Evolutionary conservation across 2,797 vertebrate genomes (phyloP).

Genomic region (Podarcis siculus): DNA sequence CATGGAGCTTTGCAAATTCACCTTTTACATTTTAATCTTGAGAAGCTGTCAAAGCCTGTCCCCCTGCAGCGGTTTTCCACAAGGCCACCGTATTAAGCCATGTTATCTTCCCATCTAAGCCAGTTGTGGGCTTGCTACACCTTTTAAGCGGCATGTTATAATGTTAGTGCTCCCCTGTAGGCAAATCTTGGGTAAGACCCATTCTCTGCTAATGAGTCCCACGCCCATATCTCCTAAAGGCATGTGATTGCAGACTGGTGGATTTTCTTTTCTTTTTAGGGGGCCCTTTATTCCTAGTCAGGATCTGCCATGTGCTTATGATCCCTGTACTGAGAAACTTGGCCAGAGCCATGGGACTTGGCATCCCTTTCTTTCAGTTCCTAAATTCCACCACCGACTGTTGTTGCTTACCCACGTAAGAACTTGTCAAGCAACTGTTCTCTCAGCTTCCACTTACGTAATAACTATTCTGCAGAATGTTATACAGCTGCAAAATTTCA

Average conservation of each 20-base stretch:
- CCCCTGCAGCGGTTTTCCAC: constrained; percentile 37
- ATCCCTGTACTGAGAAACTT: neutral
- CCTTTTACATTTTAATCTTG: neutral
- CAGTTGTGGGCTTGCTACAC: constrained; percentile 23
- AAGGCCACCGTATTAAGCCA: constrained; percentile 37
- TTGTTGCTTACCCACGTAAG: neutral
- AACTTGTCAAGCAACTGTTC: neutral
- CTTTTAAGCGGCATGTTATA: constrained; percentile 23
- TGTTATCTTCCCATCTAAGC: constrained; percentile 22
- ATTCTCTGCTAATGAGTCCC: neutral
- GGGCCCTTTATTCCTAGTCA: neutral
- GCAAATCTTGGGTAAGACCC: constrained; percentile 1
- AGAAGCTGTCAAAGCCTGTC: constrained; percentile 18
- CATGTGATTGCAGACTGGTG: neutral
- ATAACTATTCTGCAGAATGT: neutral
- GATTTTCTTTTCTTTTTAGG: neutral
- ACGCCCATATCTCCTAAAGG: constrained; percentile 1
- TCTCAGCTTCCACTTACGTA: neutral
- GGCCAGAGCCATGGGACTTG: neutral
- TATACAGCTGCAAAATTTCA: neutral
- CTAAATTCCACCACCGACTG: neutral
- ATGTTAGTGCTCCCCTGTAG: neutral
- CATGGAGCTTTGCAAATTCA: constrained; percentile 6
- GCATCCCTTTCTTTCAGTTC: neutral
- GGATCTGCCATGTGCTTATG: neutral